These are phyloP conservation scores for Pinna nobilis DNA, from an alignment of 1,140 invertebrate species.

Conservation along the genomic window DNA sequence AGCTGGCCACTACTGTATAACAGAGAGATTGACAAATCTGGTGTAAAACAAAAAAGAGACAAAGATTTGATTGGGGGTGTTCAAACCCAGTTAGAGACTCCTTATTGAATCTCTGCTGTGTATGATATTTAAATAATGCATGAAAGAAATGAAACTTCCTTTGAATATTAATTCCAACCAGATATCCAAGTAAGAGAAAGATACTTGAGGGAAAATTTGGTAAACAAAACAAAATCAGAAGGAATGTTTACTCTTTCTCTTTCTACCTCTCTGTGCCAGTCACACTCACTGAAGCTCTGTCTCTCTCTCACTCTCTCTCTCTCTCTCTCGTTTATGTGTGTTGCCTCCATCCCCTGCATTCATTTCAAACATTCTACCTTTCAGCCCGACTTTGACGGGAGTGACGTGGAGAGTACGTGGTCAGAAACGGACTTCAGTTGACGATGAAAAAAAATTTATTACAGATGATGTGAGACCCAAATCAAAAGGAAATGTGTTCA, in stretches of 20 bases:
- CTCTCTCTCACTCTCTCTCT: not conserved
- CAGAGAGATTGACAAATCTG: too few relatives aligned
- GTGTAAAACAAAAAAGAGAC: too few relatives aligned
- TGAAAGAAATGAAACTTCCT: too few relatives aligned
- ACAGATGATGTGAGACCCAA: not conserved
- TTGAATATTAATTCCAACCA: too few relatives aligned
- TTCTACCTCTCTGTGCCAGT: not conserved
- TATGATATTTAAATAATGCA: too few relatives aligned
- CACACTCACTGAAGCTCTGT: not conserved
- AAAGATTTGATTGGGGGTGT: too few relatives aligned
- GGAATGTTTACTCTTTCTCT: not conserved
- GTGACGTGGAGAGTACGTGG: conserved; percentile 69
- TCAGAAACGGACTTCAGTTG: conserved; percentile 65
- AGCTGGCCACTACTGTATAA: too few relatives aligned
- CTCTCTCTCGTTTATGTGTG: not conserved
- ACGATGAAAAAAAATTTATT: not conserved
- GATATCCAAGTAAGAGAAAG: not conserved
- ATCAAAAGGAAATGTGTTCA: not conserved
- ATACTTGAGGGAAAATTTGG: not conserved
- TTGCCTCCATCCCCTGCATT: not conserved
- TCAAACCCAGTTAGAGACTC: too few relatives aligned
- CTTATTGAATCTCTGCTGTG: too few relatives aligned
- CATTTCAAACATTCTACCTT: too few relatives aligned
- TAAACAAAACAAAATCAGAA: not conserved
- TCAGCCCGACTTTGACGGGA: conserved; percentile 66